A percentile compares a stretch with the other conserved stretches of the same genome.
Conservation (phyloP, 2,113 vertebrate species). For the Cariama cristata region DNA sequence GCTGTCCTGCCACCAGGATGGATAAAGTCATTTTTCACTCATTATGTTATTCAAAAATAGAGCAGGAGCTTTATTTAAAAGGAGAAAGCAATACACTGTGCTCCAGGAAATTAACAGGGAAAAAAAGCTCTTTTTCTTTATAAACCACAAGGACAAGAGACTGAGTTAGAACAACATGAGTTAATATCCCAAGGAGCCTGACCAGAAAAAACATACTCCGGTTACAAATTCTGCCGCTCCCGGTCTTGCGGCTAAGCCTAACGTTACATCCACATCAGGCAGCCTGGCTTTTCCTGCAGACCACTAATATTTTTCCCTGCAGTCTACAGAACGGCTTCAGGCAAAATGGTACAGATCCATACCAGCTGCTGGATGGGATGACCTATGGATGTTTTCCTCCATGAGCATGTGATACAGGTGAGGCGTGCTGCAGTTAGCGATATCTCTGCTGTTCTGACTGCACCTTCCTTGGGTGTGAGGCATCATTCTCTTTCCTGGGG, state of each 20-base stretch:
- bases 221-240: neutral
- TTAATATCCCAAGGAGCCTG: neutral
- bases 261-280: neutral
- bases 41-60: conserved; percentile 59
- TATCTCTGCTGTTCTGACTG: neutral
- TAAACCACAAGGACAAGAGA: conserved; percentile 5
- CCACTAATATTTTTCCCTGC: neutral
- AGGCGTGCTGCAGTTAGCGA: neutral
- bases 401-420: neutral
- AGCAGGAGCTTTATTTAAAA: conserved; percentile 50
- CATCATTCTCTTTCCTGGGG: neutral
- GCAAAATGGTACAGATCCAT: neutral
- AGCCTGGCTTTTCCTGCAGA: neutral
- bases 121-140: neutral
- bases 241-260: neutral
- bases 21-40: conserved; percentile 52
- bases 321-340: neutral
- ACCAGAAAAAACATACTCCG: neutral
- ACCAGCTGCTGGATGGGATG: neutral
- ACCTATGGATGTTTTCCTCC: neutral
- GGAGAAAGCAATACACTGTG: neutral
- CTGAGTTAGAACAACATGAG: neutral
- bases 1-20: conserved; percentile 36
- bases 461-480: neutral
- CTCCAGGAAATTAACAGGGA: conserved; percentile 24